phyloP scores from a whole-genome alignment of 2,797 vertebrate species.

The Smutsia gigantea region DNA sequence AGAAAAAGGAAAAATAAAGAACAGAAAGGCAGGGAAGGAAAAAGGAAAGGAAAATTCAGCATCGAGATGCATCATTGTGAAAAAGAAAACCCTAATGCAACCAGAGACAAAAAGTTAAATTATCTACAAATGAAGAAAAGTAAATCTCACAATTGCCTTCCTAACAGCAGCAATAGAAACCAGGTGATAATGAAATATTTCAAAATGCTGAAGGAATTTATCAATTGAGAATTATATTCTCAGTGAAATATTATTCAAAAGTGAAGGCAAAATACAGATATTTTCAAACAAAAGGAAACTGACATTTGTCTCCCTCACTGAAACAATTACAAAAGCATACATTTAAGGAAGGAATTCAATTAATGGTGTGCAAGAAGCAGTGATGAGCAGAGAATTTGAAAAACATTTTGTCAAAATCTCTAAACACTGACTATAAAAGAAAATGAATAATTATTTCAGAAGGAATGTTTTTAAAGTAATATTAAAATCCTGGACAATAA shows the following conservation, averaged over 20 bases:
- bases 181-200: not conserved
- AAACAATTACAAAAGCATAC: not conserved
- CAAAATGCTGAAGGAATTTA: not conserved
- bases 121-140: not conserved
- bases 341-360: not conserved
- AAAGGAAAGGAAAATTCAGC: not conserved
- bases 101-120: not conserved
- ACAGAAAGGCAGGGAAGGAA: no score
- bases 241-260: constrained; percentile 26
- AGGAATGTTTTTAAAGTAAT: not conserved
- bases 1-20: not conserved
- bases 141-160: not conserved
- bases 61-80: not conserved
- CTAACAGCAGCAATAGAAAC: not conserved
- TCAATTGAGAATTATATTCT: not conserved
- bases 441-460: not conserved
- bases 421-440: not conserved
- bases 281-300: not conserved
- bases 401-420: not conserved
- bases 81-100: not conserved
- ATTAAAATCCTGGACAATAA: not conserved
- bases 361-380: not conserved
- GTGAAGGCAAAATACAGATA: constrained; percentile 17
- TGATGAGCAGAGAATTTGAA: not conserved
- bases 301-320: not conserved